Evolutionary conservation across 64 coral and sea anemone genomes (phyloP), one percentile per base, ranked within the genome.

Genomic region (Stichodactyla mertensii): DNA sequence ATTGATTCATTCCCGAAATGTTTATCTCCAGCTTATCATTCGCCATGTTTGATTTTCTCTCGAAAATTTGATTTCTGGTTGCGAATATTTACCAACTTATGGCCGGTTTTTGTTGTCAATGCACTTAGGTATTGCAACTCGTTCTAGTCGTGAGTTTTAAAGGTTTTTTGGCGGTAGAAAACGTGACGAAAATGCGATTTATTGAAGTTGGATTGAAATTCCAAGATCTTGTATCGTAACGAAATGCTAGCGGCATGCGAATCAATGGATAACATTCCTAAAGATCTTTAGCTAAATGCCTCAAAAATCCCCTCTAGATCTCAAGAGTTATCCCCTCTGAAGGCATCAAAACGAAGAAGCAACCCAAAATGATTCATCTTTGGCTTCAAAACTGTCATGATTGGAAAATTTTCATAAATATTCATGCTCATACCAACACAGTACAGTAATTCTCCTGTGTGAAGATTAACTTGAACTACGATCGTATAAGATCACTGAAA

Each of bases 1-100:
- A 90, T 79, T 81, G 51, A 81, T 52, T 81, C 52, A 69, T 74
- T 13, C 69, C 5, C 69, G 11, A 69, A 69, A 9, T 74, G 78
- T 81, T 81, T 81, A 81, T 81, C 78, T 53, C 78, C 16, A 51
- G 51, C 16, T 81, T 81, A 81, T 81, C 51, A 74, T 31, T 81
- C 78, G 78, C 78, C 78, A 53, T 81, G 78, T 81, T 81, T 81
- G 52, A 54, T 81, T 55, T 81, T 81, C 78, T 20, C 78, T 81
- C 53, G 4, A 81, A 81, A 81, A 53, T 55, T 55, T 22, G 78
- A 55, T 55, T 81, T 81, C 78, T 81, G 78, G 78, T 81, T 14
- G 78, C 78, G 51, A 81, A 55, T 81, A 81, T 81, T 81, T 55
- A 55, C 78, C 16, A 10, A 81, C 4, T 27, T 27, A 28, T 28